Evolutionary conservation across 2,888 invertebrate genomes (phyloP), one percentile per base, ranked within the genome.

Genomic region (Xylota segnis): DNA sequence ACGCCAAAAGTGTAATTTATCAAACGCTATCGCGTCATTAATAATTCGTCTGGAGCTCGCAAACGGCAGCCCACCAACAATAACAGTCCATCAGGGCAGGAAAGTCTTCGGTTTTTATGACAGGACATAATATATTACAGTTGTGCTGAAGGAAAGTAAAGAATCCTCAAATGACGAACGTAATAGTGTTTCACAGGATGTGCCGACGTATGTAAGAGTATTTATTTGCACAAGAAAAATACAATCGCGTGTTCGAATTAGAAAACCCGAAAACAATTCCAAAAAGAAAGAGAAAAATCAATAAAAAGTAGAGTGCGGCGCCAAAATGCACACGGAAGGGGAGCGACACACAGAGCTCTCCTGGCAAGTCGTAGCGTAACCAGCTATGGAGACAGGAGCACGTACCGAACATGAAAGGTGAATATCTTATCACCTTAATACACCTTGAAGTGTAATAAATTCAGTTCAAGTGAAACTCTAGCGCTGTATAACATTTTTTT

Each of bases 11-110:
- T 75, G 78, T 88, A 86, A 88, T 88, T 88, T 88, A 88, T 88
- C 88, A 88, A 88, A 87, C 61, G 71, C 70, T 78, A 84, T 88
- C 83, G 81, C 65, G 75, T 88, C 88, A 87, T 88, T 88, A 87
- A 88, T 88, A 88, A 88, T 88, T 87, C 63, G 66, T 79, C 37
- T 63, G 65, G 63, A 75, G 63, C 65, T 66, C 18, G 3, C 4
- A 54, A 23, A 43, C 18, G 52, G 37, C 12, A 14, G 23, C 34
- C 63, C 32, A 70, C 54, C 32, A 23, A 18, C 61, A 70, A 29
- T 56, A 74, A 47, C 79, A 45, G 45, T 54, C 47, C 75, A 27
- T 82, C 72, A 63, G 65, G 27, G 59, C 52, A 47, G 52, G 37
- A 37, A 70, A 61, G 61, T 61, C 37, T 50, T 65, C 58, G 47